phyloP scores from a whole-genome alignment of 2,113 vertebrate species.

The Fulmarus glacialis region DNA sequence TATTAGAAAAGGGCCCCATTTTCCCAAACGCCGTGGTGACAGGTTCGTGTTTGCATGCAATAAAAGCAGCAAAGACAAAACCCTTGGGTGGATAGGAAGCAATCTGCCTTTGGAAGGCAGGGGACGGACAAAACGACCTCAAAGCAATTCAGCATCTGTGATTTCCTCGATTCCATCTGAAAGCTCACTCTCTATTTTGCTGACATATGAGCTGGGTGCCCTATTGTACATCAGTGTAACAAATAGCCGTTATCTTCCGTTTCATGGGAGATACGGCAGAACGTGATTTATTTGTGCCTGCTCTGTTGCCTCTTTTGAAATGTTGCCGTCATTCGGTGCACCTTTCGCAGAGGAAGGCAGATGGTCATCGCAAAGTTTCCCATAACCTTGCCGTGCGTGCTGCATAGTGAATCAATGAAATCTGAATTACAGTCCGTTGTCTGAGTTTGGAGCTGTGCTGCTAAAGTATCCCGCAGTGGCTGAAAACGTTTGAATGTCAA shows the following conservation, averaged over 20 bases:
- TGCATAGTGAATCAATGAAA: slow-evolving; percentile 46
- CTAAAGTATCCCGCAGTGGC: not conserved
- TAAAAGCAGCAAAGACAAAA: not conserved
- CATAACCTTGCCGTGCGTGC: slow-evolving; percentile 4
- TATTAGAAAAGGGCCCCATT: not conserved
- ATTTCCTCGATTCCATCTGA: slow-evolving; percentile 1
- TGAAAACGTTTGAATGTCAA: slow-evolving; percentile 36
- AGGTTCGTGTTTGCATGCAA: accelerated
- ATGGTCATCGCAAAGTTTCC: slow-evolving; percentile 33
- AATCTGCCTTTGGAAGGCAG: not conserved
- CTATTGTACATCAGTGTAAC: slow-evolving; percentile 39
- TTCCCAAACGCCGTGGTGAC: not conserved
- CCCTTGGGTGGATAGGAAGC: not conserved
- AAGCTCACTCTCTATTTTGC: not conserved
- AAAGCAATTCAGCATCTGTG: not conserved
- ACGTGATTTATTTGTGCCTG: slow-evolving; percentile 43
- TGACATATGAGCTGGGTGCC: slow-evolving; percentile 27
- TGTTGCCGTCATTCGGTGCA: not conserved
- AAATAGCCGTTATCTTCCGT: slow-evolving; percentile 37
- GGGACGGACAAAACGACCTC: not conserved
- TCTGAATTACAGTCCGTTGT: slow-evolving; percentile 13
- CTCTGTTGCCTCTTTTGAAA: slow-evolving; percentile 30
- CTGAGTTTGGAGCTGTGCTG: not conserved
- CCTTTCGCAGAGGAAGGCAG: slow-evolving; percentile 17
- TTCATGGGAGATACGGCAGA: not conserved